Base-by-base conservation (phyloP, 1,140 invertebrate species). In the Nasonia longicornis region DNA sequence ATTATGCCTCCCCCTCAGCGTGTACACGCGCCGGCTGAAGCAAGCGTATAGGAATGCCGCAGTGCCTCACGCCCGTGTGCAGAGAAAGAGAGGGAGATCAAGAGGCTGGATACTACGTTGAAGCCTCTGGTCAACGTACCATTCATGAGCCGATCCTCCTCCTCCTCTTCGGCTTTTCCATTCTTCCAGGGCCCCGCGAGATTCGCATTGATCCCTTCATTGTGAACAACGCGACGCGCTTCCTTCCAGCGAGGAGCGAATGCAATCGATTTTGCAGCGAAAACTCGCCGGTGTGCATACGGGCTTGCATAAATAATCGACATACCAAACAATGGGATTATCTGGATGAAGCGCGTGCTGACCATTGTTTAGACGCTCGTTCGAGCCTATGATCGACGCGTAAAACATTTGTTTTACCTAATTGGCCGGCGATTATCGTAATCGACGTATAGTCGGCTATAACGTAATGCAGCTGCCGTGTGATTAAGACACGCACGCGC, bases 71-170 rank as follows among this genome's bases (percentile, higher is more conserved):
- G 66, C 22, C 26, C 26, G 26, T 69, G 48, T 20, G 52, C 16
- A 48, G 31, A 75, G 29, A 67, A n/a, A 22, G 4, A 22, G 48
- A 26, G 48, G 63, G 48, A 75, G 52, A 64, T 75, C 73, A 26
- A 35, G 67, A 63, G 42, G 26, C 38, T 26, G 52, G 78, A 64
- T 67, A 38, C 48, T 58, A 58, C 52, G 52, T n/a, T 20, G 52
- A 16, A 58, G 38, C n/a, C 69, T 20, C 75, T 82, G 85, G 84
- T 85, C 84, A 85, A 86, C 48, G 85, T 84, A 86, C 83, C 85
- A 86, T 86, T 86, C 83, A 84, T 85, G 81, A 85, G 81, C 14
- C n/a, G 26, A 81, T 83, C 29, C 42, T 58, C 78, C 71, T 74
- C 80, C 83, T 84, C 80, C 80, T 80, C 35, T 11, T 64, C 58